Conservation (phyloP, 2,113 vertebrate species). For the Lipotes vexillifer region DNA sequence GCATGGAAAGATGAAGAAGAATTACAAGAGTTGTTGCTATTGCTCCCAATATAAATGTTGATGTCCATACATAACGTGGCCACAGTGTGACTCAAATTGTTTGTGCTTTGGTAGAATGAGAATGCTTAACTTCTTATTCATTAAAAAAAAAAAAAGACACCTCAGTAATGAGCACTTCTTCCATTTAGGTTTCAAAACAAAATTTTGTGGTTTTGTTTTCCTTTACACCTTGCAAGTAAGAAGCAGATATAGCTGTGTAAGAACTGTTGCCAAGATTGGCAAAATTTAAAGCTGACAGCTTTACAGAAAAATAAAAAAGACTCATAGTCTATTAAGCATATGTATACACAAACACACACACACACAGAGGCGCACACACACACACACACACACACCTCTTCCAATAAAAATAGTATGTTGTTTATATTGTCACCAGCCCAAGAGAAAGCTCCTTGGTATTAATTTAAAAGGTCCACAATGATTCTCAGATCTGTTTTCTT, state of each 20-base stretch:
- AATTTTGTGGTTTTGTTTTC: neutral
- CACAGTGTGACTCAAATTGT: neutral
- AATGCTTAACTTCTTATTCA: neutral
- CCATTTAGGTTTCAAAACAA: slow-evolving; percentile 39
- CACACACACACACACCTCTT: neutral
- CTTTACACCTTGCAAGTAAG: neutral
- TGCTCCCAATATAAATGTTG: neutral
- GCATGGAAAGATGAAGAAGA: neutral
- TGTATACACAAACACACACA: neutral
- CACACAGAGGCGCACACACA: neutral
- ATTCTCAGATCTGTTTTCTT: neutral
- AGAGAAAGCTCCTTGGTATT: neutral
- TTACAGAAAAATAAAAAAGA: slow-evolving; percentile 8
- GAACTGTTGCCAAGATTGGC: neutral
- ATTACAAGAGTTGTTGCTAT: neutral
- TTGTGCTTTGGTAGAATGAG: neutral
- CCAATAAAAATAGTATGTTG: neutral
- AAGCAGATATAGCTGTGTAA: neutral
- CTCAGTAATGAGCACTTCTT: neutral
- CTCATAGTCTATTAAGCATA: neutral
- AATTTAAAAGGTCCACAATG: neutral
- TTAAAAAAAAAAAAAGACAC: neutral
- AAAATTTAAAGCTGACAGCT: slow-evolving; percentile 18
- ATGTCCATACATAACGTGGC: neutral
- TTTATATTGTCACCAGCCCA: neutral